Evolutionary conservation across 2,797 vertebrate genomes (phyloP).

Genomic region (Erethizon dorsatum): DNA sequence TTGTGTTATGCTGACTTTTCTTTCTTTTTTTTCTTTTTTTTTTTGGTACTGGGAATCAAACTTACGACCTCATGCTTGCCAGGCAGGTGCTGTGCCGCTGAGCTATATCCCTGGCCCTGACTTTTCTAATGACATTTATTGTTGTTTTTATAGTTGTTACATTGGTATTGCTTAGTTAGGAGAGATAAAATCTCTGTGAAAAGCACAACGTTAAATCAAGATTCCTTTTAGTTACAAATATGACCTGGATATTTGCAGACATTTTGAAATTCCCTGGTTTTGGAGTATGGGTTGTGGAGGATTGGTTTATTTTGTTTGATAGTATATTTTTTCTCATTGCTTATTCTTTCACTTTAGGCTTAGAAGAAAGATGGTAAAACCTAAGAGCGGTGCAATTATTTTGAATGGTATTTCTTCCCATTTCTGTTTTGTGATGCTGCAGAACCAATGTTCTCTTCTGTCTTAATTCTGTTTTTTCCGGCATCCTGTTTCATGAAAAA

Average conservation of each 20-base stretch:
- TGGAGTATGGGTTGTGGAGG: not conserved
- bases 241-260: not conserved
- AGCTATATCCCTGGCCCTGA: too few species aligned
- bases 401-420: slow-evolving; percentile 27
- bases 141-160: slow-evolving; percentile 63
- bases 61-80: too few species aligned
- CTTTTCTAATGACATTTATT: slow-evolving; percentile 56
- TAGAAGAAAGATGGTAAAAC: slow-evolving; percentile 9
- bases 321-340: slow-evolving; percentile 44
- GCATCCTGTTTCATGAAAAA: slow-evolving; percentile 48
- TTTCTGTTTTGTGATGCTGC: slow-evolving; percentile 48
- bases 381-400: not conserved
- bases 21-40: not conserved
- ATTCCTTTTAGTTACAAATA: slow-evolving; percentile 67
- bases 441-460: slow-evolving; percentile 22
- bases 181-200: slow-evolving; percentile 34
- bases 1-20: slow-evolving; percentile 33
- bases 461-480: slow-evolving; percentile 12
- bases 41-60: too few species aligned
- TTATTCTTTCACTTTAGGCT: not conserved
- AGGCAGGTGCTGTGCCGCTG: too few species aligned
- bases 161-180: slow-evolving; percentile 40
- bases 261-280: slow-evolving; percentile 59
- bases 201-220: slow-evolving; percentile 24
- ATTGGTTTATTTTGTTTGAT: slow-evolving; percentile 61